Evolutionary conservation across 2,113 vertebrate genomes (phyloP), one percentile per base, ranked within the genome.

Genomic region (Oxyura jamaicensis): DNA sequence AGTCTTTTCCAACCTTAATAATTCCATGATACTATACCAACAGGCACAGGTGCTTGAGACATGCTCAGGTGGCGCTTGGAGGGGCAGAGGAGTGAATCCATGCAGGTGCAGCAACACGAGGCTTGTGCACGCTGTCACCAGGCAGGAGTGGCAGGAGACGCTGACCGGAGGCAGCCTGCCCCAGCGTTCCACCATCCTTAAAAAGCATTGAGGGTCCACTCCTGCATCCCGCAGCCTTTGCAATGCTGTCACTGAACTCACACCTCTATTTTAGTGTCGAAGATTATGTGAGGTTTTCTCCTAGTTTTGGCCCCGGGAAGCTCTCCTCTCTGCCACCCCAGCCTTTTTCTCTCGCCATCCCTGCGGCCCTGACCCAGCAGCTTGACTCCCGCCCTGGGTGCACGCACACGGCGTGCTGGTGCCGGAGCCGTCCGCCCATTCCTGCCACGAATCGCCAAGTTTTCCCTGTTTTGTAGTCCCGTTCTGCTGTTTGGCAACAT

Each of bases 331-430:
- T 39, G 22, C 21, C 31, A 16, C n/a, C 56, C 44, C 39, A 46
- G 31, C 33, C 8, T n/a, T 22, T 13, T 83, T 28, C 14, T 65
- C 29, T 35, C 6, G 3, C 12, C 5, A 21, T 76, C n/a, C 6
- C 26, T 23, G 8, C 0, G 8, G 29, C 31, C 33, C 26, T 35
- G 15, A 41, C 6, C 3, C 35, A 39, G 20, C 0, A 3, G 3
- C 8, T 22, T 20, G 48, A 15, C 35, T 60, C 29, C 29, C 15
- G 22, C 5, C 0, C 14, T 59, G 13, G 36, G 19, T 16, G 26
- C 15, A 4, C 31, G 7, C 0, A 14, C 5, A 28, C 4, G n/a
- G 33, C 19, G 8, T 8, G 21, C 21, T 2, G 0, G 17, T 8
- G 26, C 28, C 16, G 1, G 0, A 22, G 28, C 14, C 44, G 6